These are phyloP conservation scores for Plectus sambesii DNA, from an alignment of 1,140 invertebrate species.

Conservation along the genomic window DNA sequence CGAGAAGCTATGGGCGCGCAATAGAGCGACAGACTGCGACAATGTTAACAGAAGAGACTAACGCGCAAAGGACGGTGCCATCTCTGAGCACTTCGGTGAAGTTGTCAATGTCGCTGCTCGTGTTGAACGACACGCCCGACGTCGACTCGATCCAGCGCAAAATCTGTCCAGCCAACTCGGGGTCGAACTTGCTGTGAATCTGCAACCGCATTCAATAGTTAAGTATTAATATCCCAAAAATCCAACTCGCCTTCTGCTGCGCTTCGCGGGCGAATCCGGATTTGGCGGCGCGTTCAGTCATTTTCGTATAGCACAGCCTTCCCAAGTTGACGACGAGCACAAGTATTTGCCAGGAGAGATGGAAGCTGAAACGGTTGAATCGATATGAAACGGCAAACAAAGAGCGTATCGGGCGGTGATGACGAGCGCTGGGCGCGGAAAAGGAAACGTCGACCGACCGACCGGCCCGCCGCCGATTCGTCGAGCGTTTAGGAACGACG, in stretches of 20 bases:
- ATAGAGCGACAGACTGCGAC: conserved; percentile 2
- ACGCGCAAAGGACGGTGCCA: conserved; percentile 34
- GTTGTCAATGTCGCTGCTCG: conserved; percentile 26
- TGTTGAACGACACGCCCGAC: conserved; percentile 23
- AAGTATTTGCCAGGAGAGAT: too few relatives aligned
- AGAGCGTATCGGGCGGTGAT: too few relatives aligned
- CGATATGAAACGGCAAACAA: too few relatives aligned
- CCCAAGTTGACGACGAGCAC: conserved; percentile 29
- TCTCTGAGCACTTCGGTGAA: conserved; percentile 32
- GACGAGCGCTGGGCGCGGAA: too few relatives aligned
- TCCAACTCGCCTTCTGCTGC: too few relatives aligned
- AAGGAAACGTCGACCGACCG: too few relatives aligned
- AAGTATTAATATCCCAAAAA: too few relatives aligned
- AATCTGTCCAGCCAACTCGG: conserved; percentile 28
- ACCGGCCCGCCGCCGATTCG: too few relatives aligned
- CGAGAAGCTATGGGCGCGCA: conserved; percentile 1
- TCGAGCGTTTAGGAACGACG: too few relatives aligned
- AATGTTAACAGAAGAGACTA: conserved; percentile 15
- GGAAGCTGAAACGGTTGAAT: too few relatives aligned
- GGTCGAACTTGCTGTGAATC: conserved; percentile 36
- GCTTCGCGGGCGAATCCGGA: conserved; percentile 38
- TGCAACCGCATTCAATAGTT: too few relatives aligned
- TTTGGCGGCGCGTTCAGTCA: conserved; percentile 30
- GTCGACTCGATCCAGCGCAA: conserved; percentile 26
- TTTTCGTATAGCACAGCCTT: conserved; percentile 29